Conservation (phyloP, 1,140 invertebrate species). For the Oscheius sp. region DNA sequence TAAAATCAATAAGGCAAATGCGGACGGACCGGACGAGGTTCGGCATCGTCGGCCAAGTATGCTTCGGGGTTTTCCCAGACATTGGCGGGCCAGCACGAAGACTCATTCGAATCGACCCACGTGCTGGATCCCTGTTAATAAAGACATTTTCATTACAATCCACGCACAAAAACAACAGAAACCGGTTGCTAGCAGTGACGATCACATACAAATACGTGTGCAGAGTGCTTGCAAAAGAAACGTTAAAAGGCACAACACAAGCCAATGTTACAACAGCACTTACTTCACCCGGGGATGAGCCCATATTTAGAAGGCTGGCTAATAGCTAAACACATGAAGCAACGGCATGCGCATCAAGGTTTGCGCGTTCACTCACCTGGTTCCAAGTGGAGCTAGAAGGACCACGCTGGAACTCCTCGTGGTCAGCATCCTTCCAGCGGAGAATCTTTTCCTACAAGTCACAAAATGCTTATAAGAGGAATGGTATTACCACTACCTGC, state of each 20-base stretch:
- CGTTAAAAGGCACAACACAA: not conserved
- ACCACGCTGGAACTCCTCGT: conserved; percentile 14
- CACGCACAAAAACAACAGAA: not conserved
- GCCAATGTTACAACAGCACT: not conserved
- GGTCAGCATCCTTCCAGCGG: conserved; percentile 29
- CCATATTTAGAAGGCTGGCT: not conserved
- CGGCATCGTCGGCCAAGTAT: not conserved
- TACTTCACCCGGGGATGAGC: not conserved
- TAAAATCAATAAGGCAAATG: conserved; percentile 1
- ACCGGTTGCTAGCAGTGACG: too few relatives aligned
- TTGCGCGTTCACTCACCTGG: too few relatives aligned
- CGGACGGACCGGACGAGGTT: not conserved
- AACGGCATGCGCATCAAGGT: not conserved
- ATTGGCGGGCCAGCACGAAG: conserved; percentile 4
- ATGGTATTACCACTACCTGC: too few relatives aligned
- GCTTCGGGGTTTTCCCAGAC: conserved; percentile 1
- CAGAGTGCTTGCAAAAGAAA: not conserved
- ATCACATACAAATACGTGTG: not conserved
- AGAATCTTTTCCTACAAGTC: conserved; percentile 12
- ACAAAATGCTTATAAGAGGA: too few relatives aligned
- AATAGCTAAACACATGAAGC: conserved; percentile 5
- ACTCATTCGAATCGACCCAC: not conserved
- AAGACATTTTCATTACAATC: not conserved
- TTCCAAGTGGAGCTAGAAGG: not conserved
- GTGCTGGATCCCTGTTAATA: not conserved